Conservation (phyloP, 2,797 vertebrate species). For the Erethizon dorsatum region DNA sequence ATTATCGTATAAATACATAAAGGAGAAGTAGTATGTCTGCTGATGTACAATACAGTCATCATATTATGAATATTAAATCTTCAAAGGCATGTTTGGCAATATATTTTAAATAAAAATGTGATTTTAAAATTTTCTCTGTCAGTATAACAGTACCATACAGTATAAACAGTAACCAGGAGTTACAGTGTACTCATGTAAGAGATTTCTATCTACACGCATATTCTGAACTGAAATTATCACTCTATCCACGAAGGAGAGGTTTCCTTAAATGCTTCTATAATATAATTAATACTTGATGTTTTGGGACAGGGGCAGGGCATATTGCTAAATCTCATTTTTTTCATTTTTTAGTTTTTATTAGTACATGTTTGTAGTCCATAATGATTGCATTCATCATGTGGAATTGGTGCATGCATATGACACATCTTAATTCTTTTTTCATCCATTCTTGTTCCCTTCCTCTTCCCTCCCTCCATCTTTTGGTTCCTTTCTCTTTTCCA, state of each 20-base stretch:
- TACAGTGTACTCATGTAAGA: not conserved
- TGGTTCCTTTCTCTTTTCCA: not conserved
- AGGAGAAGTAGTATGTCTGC: not conserved
- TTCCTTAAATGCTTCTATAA: not conserved
- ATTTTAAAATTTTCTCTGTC: not conserved
- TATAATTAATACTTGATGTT: not conserved
- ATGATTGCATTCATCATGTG: too few relatives aligned
- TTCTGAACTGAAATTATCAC: conserved; percentile 10
- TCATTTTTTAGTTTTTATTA: not conserved
- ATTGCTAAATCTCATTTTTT: not conserved
- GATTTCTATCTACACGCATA: not conserved
- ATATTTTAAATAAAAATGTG: conserved; percentile 35
- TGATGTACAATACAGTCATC: not conserved
- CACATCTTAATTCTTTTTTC: not conserved
- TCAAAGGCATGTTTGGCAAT: conserved; percentile 13
- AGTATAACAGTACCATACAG: not conserved
- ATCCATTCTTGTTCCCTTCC: not conserved
- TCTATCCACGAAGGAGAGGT: not conserved
- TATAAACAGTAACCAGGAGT: not conserved
- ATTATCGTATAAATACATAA: conserved; percentile 58
- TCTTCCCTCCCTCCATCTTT: not conserved
- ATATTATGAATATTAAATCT: not conserved
- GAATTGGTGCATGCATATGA: not conserved
- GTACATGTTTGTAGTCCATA: not conserved
- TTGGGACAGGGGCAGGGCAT: not conserved